Conservation (phyloP, 2,797 vertebrate genomes). For the Nyctibius grandis region DNA sequence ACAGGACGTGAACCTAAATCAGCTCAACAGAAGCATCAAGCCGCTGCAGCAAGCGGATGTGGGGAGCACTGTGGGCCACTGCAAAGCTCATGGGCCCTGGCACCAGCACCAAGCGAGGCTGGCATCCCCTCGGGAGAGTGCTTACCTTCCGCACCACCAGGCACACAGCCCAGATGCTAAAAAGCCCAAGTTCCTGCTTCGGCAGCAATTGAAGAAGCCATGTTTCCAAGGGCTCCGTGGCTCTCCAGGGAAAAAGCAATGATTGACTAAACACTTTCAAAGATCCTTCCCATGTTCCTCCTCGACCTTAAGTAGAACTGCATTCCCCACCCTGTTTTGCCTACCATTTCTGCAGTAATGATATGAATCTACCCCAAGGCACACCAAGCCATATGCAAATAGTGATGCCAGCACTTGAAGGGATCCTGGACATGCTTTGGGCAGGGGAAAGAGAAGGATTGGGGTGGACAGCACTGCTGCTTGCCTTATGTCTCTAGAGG, state of each 20-base stretch:
- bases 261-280: not conserved
- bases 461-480: not conserved
- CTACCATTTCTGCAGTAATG: not conserved
- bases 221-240: not conserved
- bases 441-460: not conserved
- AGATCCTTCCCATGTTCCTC: not conserved
- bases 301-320: not conserved
- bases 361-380: not conserved
- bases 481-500: not conserved
- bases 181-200: not conserved
- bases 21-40: not conserved
- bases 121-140: not conserved
- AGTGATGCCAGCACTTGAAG: not conserved
- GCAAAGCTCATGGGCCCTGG: not conserved
- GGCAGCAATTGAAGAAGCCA: not conserved
- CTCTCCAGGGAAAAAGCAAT: not conserved
- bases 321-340: not conserved
- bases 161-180: not conserved
- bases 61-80: not conserved
- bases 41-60: accelerated
- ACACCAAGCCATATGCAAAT: not conserved
- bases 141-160: not conserved
- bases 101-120: accelerated
- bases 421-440: not conserved
- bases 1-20: not conserved